Evolutionary conservation across 2,113 vertebrate genomes (phyloP).

Genomic region (Brachyistius frenatus): DNA sequence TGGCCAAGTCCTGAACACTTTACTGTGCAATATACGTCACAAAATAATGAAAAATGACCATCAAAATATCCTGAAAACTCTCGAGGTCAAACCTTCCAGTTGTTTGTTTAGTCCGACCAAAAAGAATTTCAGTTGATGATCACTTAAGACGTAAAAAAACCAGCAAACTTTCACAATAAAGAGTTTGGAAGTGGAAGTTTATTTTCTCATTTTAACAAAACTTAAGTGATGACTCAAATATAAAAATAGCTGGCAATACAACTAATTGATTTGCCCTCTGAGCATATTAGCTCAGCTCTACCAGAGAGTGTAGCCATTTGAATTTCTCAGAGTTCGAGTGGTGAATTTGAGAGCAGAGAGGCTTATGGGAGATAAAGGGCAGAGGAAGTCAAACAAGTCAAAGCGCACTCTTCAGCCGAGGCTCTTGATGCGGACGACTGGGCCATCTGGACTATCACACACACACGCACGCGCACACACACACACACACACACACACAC

Average conservation of each 20-base stretch:
- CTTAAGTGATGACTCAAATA: too few species aligned
- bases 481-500: constrained; percentile 8
- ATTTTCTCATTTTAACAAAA: neutral
- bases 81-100: too few species aligned
- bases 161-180: too few species aligned
- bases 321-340: neutral
- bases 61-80: too few species aligned
- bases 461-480: constrained; percentile 17
- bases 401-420: constrained; percentile 18
- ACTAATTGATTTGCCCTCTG: neutral
- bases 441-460: constrained; percentile 72
- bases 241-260: neutral
- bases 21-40: too few species aligned
- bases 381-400: constrained; percentile 59
- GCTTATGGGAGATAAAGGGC: constrained; percentile 30
- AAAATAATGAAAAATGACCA: too few species aligned
- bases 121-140: too few species aligned
- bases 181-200: too few species aligned
- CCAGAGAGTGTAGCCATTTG: neutral
- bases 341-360: neutral
- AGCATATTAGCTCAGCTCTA: neutral
- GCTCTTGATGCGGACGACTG: constrained; percentile 53
- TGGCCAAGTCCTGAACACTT: too few species aligned
- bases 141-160: too few species aligned
- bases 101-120: too few species aligned